A percentile compares a stretch with the other conserved stretches of the same genome.
Conservation (phyloP, 2,888 invertebrate genomes). For the Caenorhabditis virilis region DNA sequence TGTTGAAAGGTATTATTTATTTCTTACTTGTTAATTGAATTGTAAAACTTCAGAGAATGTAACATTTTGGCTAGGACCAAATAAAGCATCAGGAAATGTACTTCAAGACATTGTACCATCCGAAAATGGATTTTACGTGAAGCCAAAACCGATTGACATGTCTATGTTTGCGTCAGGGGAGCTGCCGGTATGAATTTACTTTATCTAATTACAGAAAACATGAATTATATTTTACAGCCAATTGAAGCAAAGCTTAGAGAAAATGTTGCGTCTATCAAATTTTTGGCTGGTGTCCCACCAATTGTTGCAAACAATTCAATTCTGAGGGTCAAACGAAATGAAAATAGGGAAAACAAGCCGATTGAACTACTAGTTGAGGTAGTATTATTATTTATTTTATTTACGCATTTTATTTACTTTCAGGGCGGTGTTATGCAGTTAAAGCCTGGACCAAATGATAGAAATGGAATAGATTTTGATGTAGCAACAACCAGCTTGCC, state of each 20-base stretch:
- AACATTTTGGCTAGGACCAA: slow-evolving; percentile 68
- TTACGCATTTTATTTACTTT: too few species aligned
- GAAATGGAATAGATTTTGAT: slow-evolving; percentile 7
- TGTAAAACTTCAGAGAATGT: slow-evolving; percentile 62
- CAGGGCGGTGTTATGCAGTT: slow-evolving; percentile 38
- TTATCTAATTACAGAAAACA: background rate
- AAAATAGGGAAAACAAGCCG: slow-evolving; percentile 19
- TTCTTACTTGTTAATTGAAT: background rate
- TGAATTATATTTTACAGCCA: slow-evolving; percentile 21
- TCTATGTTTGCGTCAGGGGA: slow-evolving; percentile 53
- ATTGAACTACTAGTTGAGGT: slow-evolving; percentile 37
- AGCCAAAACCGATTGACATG: slow-evolving; percentile 59
- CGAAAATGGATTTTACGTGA: slow-evolving; percentile 64
- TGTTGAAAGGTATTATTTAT: slow-evolving; percentile 36
- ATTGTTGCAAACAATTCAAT: slow-evolving; percentile 20
- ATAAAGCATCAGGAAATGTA: slow-evolving; percentile 44
- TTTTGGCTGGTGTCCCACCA: slow-evolving; percentile 35
- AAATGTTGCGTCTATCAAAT: slow-evolving; percentile 24
- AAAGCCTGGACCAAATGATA: slow-evolving; percentile 17
- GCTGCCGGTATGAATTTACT: slow-evolving; percentile 18
- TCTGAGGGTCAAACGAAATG: background rate
- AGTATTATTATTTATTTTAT: too few species aligned
- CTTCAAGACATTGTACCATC: slow-evolving; percentile 62
- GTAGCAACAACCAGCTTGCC: background rate
- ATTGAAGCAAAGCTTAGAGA: slow-evolving; percentile 38